Conservation (phyloP, 2,888 invertebrate species). For the Tipula unca region DNA sequence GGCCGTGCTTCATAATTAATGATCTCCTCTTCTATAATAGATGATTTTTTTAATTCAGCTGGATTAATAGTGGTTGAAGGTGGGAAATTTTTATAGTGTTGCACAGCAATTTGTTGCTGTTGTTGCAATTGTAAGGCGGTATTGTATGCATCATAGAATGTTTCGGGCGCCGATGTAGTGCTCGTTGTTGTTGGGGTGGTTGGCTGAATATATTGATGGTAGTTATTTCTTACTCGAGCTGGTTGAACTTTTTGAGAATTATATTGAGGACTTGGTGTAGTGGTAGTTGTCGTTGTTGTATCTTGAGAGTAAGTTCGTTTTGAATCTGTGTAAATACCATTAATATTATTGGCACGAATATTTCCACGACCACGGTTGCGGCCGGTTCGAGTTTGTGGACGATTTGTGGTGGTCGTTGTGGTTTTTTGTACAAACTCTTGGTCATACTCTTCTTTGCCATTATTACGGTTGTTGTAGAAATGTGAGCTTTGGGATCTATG, state of each 20-base stretch:
- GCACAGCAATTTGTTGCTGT: not conserved
- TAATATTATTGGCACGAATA: constrained; percentile 10
- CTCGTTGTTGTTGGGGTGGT: not conserved
- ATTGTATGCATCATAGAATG: constrained; percentile 14
- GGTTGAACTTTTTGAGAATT: not conserved
- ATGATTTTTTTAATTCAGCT: not conserved
- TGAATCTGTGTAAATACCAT: not conserved
- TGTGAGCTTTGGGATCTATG: constrained; percentile 66
- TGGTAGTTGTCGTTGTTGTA: not conserved
- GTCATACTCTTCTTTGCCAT: constrained; percentile 50
- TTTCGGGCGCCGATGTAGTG: not conserved
- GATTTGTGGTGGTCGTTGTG: constrained; percentile 22
- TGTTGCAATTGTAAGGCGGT: not conserved
- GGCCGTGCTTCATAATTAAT: not conserved
- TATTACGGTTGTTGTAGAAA: constrained; percentile 59
- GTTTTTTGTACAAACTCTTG: constrained; percentile 40
- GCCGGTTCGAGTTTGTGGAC: not conserved
- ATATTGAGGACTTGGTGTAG: not conserved
- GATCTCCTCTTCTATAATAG: not conserved
- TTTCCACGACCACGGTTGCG: not conserved
- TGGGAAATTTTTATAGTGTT: constrained; percentile 8
- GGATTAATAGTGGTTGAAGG: not conserved
- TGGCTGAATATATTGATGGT: not conserved
- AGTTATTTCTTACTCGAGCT: not conserved
- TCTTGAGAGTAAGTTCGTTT: not conserved